phyloP scores from a whole-genome alignment of 2,113 vertebrate genomes.

The Scomber japonicus region DNA sequence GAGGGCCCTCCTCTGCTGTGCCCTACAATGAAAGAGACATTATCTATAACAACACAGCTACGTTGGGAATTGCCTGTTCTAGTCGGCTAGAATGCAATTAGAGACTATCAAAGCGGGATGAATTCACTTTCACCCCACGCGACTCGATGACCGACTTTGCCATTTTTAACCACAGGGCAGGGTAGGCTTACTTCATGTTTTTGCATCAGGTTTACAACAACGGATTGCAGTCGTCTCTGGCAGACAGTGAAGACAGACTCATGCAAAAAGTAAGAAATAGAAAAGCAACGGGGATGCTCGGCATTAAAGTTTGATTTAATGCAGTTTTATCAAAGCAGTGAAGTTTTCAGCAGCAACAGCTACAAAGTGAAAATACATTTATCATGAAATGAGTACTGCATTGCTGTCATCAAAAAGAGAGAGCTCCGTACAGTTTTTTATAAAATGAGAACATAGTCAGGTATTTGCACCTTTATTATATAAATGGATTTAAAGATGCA shows the following conservation, averaged over 20 bases:
- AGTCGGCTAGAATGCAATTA: constrained; percentile 54
- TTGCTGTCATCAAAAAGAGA: background rate
- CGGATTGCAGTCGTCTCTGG: constrained; percentile 33
- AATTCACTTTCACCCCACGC: constrained; percentile 34
- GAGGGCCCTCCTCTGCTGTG: background rate
- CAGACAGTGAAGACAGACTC: constrained; percentile 38
- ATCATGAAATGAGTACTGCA: constrained; percentile 18
- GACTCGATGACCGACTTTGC: background rate
- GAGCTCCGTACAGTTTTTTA: background rate
- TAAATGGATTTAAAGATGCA: background rate
- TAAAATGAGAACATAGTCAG: background rate
- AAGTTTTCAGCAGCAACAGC: constrained; percentile 38
- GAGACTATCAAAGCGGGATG: constrained; percentile 35
- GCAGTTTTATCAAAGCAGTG: constrained; percentile 63
- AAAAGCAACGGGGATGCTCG: constrained; percentile 51
- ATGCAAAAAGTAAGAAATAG: constrained; percentile 29
- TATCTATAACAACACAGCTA: constrained; percentile 23
- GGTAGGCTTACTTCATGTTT: constrained; percentile 41
- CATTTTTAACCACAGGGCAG: constrained; percentile 32
- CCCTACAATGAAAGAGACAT: constrained; percentile 24
- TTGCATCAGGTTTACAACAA: constrained; percentile 21
- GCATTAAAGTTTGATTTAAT: constrained; percentile 70
- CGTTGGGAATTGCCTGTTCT: background rate
- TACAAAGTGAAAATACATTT: constrained; percentile 3
- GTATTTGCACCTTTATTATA: background rate